A percentile compares a stretch with the other conserved stretches of the same genome.
Conservation (phyloP, 2,888 invertebrate genomes). For the Tridacna crocea region DNA sequence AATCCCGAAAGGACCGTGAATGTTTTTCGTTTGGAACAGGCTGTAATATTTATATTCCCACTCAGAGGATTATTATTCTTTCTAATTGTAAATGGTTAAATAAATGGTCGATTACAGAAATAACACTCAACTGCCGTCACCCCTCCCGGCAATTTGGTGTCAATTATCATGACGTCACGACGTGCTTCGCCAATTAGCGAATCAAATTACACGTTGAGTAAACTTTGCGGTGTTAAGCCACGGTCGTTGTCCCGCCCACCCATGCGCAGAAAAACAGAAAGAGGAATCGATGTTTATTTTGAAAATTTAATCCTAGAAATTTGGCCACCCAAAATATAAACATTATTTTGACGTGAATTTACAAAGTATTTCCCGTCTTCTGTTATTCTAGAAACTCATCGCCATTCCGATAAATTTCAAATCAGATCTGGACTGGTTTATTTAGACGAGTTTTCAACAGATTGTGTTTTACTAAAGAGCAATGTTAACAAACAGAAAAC, state of each 20-base stretch:
- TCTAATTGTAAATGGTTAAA: conserved; percentile 68
- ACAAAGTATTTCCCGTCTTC: conserved; percentile 58
- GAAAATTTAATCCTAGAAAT: conserved; percentile 75
- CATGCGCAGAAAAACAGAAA: conserved; percentile 54
- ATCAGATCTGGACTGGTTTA: conserved; percentile 53
- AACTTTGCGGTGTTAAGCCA: conserved; percentile 38
- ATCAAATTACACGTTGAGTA: conserved; percentile 41
- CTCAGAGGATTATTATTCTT: conserved; percentile 23
- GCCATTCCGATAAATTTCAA: conserved; percentile 53
- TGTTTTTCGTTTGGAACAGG: background rate
- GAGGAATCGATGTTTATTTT: conserved; percentile 71
- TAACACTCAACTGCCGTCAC: conserved; percentile 52
- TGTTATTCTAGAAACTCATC: conserved; percentile 61
- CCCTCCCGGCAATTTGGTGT: conserved; percentile 47
- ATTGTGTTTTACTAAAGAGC: conserved; percentile 53
- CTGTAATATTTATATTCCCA: conserved; percentile 21
- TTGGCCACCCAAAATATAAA: conserved; percentile 79
- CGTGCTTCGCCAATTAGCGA: conserved; percentile 38
- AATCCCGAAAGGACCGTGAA: too few species aligned
- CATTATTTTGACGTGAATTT: conserved; percentile 68
- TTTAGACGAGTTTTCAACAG: conserved; percentile 66
- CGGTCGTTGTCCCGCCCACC: conserved; percentile 69
- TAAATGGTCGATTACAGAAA: conserved; percentile 71
- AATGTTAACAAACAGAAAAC: conserved; percentile 55
- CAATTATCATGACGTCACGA: conserved; percentile 55